phyloP scores from a whole-genome alignment of 2,888 invertebrate genomes.

The Spilosoma lubricipeda region DNA sequence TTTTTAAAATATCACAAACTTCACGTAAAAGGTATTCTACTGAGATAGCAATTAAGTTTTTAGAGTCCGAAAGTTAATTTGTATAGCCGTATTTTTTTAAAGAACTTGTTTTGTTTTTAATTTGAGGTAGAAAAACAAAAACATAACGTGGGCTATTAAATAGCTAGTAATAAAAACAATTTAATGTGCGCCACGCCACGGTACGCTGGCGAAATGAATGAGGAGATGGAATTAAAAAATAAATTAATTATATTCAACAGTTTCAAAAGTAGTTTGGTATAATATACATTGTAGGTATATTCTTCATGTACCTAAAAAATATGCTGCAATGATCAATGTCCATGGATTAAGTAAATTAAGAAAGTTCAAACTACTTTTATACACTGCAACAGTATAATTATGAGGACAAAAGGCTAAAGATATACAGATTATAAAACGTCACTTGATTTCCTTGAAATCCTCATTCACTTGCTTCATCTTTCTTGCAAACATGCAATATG shows the following conservation, averaged over 20 bases:
- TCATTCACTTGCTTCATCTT: neutral
- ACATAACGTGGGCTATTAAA: slow-evolving; percentile 6
- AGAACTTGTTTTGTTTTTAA: slow-evolving; percentile 11
- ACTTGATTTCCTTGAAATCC: neutral
- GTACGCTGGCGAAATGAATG: slow-evolving; percentile 4
- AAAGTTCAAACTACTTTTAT: neutral
- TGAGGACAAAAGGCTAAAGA: neutral
- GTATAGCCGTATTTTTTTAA: slow-evolving; percentile 13
- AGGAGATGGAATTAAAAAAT: neutral
- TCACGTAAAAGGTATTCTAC: slow-evolving; percentile 3
- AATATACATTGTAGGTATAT: too few species aligned
- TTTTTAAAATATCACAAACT: slow-evolving; percentile 7
- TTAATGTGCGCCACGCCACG: slow-evolving; percentile 8
- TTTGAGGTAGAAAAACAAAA: slow-evolving; percentile 10
- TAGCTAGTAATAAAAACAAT: slow-evolving; percentile 12
- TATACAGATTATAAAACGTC: neutral
- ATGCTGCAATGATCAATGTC: neutral
- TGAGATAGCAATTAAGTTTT: slow-evolving; percentile 13
- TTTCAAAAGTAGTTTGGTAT: neutral
- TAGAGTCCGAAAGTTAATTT: slow-evolving; percentile 17
- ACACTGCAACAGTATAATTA: neutral
- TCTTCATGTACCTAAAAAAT: too few species aligned
- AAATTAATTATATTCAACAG: neutral
- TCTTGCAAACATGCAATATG: neutral
- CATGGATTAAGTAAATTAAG: neutral